Evolutionary conservation across 1,140 invertebrate genomes (phyloP).

Genomic region (Antheraea mylitta): DNA sequence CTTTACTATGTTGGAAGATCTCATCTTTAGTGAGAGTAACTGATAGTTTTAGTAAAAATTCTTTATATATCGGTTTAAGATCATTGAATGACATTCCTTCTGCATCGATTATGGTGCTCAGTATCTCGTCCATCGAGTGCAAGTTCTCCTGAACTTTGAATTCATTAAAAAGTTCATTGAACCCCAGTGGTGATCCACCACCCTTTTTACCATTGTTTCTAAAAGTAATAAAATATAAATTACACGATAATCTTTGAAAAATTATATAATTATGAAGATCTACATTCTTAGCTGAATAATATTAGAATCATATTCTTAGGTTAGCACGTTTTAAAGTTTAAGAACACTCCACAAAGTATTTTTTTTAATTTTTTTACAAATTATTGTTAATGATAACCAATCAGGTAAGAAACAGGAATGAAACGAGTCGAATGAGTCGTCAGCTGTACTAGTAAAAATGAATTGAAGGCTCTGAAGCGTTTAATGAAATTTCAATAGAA

Average conservation of each 20-base stretch:
- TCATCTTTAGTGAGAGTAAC: constrained; percentile 94
- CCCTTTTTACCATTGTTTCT: constrained; percentile 81
- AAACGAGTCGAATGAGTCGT: constrained; percentile 21
- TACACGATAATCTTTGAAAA: not conserved
- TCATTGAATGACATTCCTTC: constrained; percentile 96
- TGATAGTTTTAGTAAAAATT: constrained; percentile 91
- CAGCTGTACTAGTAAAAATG: constrained; percentile 30
- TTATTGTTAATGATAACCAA: constrained; percentile 28
- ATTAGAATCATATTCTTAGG: too few species aligned
- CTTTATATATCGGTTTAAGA: constrained; percentile 93
- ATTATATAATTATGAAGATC: not conserved
- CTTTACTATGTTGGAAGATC: constrained; percentile 92
- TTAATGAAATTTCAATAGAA: constrained; percentile 25
- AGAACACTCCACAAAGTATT: too few species aligned
- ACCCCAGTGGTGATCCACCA: constrained; percentile 87
- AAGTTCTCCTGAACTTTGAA: constrained; percentile 91
- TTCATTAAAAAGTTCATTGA: constrained; percentile 91
- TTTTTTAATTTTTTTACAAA: too few species aligned
- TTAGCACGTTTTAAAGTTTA: too few species aligned
- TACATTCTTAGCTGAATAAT: too few species aligned
- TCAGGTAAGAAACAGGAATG: constrained; percentile 30
- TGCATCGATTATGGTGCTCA: constrained; percentile 91
- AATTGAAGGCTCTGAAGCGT: constrained; percentile 34
- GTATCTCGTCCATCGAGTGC: constrained; percentile 92
- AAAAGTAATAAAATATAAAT: constrained; percentile 40